Percentiles rank a stretch among this genome's conserved stretches.
phyloP scores from a whole-genome alignment of 2,113 vertebrate species.

The Ovis aries region DNA sequence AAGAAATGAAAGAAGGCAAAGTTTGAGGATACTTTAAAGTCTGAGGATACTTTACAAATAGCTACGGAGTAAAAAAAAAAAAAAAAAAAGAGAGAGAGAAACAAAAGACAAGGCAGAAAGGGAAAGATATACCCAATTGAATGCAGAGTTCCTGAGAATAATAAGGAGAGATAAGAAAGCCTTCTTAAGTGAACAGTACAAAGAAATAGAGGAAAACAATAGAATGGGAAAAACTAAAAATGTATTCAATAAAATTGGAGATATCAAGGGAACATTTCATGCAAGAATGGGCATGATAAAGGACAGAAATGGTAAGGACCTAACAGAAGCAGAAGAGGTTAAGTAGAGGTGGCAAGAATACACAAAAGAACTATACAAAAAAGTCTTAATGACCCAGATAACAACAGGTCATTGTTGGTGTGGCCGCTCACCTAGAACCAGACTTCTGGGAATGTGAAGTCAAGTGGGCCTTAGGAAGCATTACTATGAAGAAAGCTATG shows the following conservation, averaged over 20 bases:
- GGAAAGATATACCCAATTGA: not conserved
- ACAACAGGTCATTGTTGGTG: not conserved
- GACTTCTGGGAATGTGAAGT: not conserved
- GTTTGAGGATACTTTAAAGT: not conserved
- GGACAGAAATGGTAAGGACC: not conserved
- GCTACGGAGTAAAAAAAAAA: not conserved
- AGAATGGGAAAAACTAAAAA: not conserved
- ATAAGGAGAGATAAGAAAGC: not conserved
- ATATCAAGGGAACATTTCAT: not conserved
- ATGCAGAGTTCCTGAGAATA: not conserved
- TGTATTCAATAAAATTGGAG: not conserved
- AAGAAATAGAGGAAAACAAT: not conserved
- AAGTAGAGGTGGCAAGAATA: not conserved
- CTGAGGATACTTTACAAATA: not conserved
- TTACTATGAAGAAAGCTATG: not conserved
- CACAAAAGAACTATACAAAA: not conserved
- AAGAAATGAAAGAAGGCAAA: not conserved
- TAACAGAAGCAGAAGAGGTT: not conserved
- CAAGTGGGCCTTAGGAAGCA: not conserved
- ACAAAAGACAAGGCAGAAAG: not conserved
- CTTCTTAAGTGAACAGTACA: not conserved
- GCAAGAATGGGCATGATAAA: not conserved
- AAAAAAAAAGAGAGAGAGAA: not conserved
- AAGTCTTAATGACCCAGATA: not conserved
- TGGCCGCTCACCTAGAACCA: not conserved